phyloP scores from a whole-genome alignment of 2,888 invertebrate species.

The Subacronicta megacephala region DNA sequence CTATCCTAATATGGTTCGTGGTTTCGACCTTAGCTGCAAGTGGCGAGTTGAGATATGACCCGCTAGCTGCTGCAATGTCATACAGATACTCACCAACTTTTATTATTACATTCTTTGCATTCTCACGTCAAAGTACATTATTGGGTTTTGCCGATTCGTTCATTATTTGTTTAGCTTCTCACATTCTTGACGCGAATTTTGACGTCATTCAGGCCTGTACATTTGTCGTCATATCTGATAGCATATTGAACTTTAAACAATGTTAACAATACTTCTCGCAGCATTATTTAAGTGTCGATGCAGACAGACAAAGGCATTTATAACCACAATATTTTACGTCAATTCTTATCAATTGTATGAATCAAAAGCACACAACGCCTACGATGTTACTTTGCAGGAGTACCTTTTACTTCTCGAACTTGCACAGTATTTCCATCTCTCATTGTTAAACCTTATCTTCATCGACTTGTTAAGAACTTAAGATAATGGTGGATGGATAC shows the following conservation, averaged over 20 bases:
- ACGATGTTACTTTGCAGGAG: constrained; percentile 29
- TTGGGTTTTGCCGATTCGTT: constrained; percentile 49
- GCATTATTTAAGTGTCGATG: constrained; percentile 13
- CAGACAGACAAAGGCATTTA: constrained; percentile 24
- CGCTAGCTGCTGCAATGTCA: constrained; percentile 28
- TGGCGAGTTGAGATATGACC: constrained; percentile 23
- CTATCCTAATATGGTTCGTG: constrained; percentile 47
- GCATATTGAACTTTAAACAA: constrained; percentile 13
- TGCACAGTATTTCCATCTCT: constrained; percentile 36
- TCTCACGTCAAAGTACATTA: constrained; percentile 23
- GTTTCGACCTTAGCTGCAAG: constrained; percentile 36
- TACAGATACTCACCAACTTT: constrained; percentile 24
- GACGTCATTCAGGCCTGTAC: constrained; percentile 27
- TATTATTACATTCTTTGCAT: constrained; percentile 38
- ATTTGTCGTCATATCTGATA: constrained; percentile 24
- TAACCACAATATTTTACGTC: constrained; percentile 22
- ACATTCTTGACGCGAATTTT: constrained; percentile 27
- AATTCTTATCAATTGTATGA: constrained; percentile 39
- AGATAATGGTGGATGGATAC: constrained; percentile 15
- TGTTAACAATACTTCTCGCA: constrained; percentile 12
- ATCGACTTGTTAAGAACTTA: constrained; percentile 40
- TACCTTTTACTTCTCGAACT: constrained; percentile 32
- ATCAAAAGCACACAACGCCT: constrained; percentile 47
- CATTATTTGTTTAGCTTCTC: constrained; percentile 30
- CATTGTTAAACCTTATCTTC: constrained; percentile 27